Percentiles rank a stretch among this genome's conserved stretches.
Conservation (phyloP, 2,888 invertebrate genomes). For the Nephrotoma guestfalica region DNA sequence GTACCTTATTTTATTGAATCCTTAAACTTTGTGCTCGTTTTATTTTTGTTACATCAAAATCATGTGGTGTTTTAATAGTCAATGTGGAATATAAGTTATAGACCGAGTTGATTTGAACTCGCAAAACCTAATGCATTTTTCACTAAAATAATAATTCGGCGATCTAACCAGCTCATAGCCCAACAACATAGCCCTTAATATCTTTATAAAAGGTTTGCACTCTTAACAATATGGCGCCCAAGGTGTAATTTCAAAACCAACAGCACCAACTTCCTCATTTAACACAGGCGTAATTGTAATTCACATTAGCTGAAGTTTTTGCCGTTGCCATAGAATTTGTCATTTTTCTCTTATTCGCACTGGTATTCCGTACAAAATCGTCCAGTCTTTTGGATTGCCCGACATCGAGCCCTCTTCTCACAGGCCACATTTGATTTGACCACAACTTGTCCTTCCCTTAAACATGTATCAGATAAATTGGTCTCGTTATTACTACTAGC, state of each 20-base stretch:
- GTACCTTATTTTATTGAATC: too few relatives aligned
- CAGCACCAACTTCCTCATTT: neutral
- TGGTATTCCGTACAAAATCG: conserved; percentile 69
- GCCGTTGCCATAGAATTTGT: conserved; percentile 58
- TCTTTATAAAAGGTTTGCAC: too few relatives aligned
- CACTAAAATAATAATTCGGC: too few relatives aligned
- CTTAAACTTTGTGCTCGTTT: too few relatives aligned
- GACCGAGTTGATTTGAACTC: too few relatives aligned
- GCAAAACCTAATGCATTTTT: too few relatives aligned
- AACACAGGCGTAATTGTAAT: neutral
- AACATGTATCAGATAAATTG: conserved; percentile 20
- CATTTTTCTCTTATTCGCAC: conserved; percentile 66
- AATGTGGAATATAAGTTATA: too few relatives aligned
- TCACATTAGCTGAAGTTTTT: neutral
- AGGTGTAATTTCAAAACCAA: neutral
- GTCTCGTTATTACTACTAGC: neutral
- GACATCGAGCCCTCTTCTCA: conserved; percentile 57
- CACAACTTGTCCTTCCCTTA: conserved; percentile 31
- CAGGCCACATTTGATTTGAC: conserved; percentile 46
- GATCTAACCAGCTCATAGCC: too few relatives aligned
- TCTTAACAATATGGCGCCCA: too few relatives aligned
- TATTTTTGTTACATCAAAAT: too few relatives aligned
- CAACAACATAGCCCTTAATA: too few relatives aligned
- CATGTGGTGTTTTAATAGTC: too few relatives aligned
- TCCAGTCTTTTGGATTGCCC: conserved; percentile 57